Conservation (phyloP, 2,113 vertebrate species). For the Misgurnus mizolepis region DNA sequence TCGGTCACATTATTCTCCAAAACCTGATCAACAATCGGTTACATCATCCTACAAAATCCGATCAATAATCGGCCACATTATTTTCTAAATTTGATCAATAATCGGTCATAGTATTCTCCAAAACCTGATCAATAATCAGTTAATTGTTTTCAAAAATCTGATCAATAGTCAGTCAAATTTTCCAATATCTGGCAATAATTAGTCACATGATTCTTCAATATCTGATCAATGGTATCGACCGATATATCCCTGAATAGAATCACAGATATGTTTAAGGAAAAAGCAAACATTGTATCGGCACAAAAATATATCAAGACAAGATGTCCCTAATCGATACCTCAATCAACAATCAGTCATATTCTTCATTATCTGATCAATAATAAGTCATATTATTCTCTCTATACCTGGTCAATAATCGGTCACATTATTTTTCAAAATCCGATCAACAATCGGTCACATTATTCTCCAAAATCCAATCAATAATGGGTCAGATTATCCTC, state of each 20-base stretch:
- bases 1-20: background rate
- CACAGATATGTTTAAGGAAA: too few relatives aligned
- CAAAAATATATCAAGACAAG: too few relatives aligned
- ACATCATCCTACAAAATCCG: slow-evolving; percentile 72
- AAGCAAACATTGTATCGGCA: too few relatives aligned
- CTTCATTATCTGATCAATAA: slow-evolving; percentile 3
- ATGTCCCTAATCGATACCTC: background rate
- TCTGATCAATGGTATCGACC: background rate
- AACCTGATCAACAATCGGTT: background rate
- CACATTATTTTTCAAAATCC: background rate
- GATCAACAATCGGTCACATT: background rate
- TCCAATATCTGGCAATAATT: too few relatives aligned
- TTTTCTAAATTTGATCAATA: background rate
- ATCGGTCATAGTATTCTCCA: background rate
- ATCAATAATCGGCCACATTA: background rate
- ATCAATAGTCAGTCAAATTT: too few relatives aligned
- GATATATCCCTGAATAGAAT: too few relatives aligned
- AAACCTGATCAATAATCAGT: too few relatives aligned
- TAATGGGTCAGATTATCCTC: background rate
- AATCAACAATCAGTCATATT: background rate
- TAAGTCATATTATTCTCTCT: slow-evolving; percentile 46
- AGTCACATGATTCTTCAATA: background rate
- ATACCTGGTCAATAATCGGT: slow-evolving; percentile 61
- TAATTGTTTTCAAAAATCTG: background rate
- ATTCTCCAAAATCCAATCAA: background rate